phyloP scores from a whole-genome alignment of 1,140 invertebrate genomes.

The Bombyx mori region DNA sequence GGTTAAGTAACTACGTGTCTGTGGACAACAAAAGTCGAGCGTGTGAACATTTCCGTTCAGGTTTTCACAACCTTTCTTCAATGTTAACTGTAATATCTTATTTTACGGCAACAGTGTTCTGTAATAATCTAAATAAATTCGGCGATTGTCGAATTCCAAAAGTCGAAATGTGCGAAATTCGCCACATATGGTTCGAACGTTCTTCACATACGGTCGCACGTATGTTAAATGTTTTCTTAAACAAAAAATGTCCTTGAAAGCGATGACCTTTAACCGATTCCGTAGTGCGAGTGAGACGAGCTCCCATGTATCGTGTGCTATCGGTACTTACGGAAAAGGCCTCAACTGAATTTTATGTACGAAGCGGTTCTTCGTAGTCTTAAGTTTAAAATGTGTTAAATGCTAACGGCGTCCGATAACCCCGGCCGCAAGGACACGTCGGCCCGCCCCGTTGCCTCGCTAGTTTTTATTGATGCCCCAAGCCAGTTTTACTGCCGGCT shows the following conservation, averaged over 20 bases:
- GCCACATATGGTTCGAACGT: constrained; percentile 23
- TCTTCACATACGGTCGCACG: constrained; percentile 30
- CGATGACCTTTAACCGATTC: constrained; percentile 44
- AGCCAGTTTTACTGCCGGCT: constrained; percentile 30
- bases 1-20: too few relatives aligned
- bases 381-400: constrained; percentile 58
- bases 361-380: constrained; percentile 60
- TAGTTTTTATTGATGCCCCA: constrained; percentile 34
- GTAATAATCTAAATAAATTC: too few relatives aligned
- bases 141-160: too few relatives aligned
- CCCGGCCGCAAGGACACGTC: constrained; percentile 55
- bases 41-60: constrained; percentile 10
- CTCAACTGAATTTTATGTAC: constrained; percentile 63
- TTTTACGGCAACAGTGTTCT: too few relatives aligned
- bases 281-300: constrained; percentile 19
- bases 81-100: constrained; percentile 13
- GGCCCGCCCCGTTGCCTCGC: constrained; percentile 33
- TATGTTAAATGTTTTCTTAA: constrained; percentile 37
- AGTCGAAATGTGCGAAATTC: constrained; percentile 11
- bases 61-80: constrained; percentile 18
- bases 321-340: constrained; percentile 60
- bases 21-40: constrained; percentile 12
- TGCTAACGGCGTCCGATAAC: constrained; percentile 65
- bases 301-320: constrained; percentile 47
- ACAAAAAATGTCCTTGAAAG: constrained; percentile 57